Percentiles rank a stretch among this genome's conserved stretches.
These are phyloP conservation scores for Centropyge bicolor DNA, from an alignment of 2,797 vertebrate species.

Conservation along the genomic window DNA sequence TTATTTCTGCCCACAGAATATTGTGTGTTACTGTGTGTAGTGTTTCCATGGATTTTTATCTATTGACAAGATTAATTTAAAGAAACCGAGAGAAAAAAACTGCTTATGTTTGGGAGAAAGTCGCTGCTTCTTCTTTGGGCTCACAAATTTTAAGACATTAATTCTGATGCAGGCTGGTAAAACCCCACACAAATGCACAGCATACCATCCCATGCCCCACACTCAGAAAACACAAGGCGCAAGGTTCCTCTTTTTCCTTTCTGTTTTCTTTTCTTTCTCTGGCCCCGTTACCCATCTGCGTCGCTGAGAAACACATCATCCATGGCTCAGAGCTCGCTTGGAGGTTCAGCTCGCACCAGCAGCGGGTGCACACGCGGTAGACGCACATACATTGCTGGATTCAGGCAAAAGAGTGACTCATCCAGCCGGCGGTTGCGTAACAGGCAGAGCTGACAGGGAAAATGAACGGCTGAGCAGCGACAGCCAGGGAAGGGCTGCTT, in stretches of 20 bases:
- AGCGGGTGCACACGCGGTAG: slow-evolving; percentile 55
- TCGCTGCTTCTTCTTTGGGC: slow-evolving; percentile 6
- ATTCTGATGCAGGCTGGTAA: slow-evolving; percentile 1
- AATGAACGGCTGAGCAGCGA: slow-evolving; percentile 60
- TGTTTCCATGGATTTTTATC: slow-evolving; percentile 44
- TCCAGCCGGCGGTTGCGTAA: slow-evolving; percentile 78
- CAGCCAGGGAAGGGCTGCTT: slow-evolving; percentile 28
- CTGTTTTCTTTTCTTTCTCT: slow-evolving; percentile 13
- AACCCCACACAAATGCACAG: not conserved
- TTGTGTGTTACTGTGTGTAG: slow-evolving; percentile 63
- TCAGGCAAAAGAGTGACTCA: slow-evolving; percentile 81
- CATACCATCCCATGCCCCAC: not conserved
- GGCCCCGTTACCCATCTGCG: slow-evolving; percentile 59
- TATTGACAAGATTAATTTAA: slow-evolving; percentile 17
- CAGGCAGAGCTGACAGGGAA: slow-evolving; percentile 56
- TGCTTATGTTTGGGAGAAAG: slow-evolving; percentile 42
- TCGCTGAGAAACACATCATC: slow-evolving; percentile 65
- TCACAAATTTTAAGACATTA: slow-evolving; percentile 18
- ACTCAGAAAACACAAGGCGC: slow-evolving; percentile 29
- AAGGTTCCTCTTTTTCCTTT: slow-evolving; percentile 3
- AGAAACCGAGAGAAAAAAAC: slow-evolving; percentile 8
- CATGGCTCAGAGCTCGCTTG: slow-evolving; percentile 63
- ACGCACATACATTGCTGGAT: slow-evolving; percentile 60
- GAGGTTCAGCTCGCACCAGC: slow-evolving; percentile 67
- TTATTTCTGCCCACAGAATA: slow-evolving; percentile 27